phyloP scores from a whole-genome alignment of 2,888 invertebrate species.

The Portevinia maculata region DNA sequence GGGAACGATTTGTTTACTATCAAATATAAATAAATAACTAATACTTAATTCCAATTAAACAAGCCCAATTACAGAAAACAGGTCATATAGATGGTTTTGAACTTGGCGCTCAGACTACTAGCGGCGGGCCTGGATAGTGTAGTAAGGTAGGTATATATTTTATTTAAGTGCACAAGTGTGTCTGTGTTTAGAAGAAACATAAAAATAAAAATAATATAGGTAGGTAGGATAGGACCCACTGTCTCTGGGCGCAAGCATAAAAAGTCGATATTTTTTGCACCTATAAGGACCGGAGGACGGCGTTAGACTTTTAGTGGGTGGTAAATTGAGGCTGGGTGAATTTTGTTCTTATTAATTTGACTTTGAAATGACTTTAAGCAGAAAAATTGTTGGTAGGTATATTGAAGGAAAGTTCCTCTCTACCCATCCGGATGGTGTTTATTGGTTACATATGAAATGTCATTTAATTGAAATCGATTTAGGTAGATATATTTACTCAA shows the following conservation, averaged over 20 bases:
- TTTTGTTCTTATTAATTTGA: constrained; percentile 18
- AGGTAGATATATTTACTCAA: neutral
- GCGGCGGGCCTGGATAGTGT: neutral
- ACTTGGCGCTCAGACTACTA: too few species aligned
- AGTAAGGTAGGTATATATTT: neutral
- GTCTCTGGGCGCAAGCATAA: constrained; percentile 30
- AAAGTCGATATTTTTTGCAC: constrained; percentile 42
- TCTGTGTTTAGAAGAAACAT: constrained; percentile 10
- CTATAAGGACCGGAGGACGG: neutral
- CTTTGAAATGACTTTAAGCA: constrained; percentile 57
- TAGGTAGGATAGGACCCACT: neutral
- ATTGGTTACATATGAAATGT: neutral
- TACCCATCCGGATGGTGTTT: too few species aligned
- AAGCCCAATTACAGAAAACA: too few species aligned
- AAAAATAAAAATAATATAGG: neutral
- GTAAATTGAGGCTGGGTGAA: neutral
- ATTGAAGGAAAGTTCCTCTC: too few species aligned
- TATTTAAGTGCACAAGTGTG: neutral
- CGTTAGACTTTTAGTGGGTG: neutral
- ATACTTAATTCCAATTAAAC: too few species aligned
- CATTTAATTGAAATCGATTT: too few species aligned
- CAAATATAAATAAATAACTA: too few species aligned
- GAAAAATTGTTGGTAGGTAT: neutral
- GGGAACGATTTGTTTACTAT: too few species aligned
- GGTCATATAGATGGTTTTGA: too few species aligned